Conservation (phyloP, 2,888 invertebrate genomes). For the Sesamia inferens region DNA sequence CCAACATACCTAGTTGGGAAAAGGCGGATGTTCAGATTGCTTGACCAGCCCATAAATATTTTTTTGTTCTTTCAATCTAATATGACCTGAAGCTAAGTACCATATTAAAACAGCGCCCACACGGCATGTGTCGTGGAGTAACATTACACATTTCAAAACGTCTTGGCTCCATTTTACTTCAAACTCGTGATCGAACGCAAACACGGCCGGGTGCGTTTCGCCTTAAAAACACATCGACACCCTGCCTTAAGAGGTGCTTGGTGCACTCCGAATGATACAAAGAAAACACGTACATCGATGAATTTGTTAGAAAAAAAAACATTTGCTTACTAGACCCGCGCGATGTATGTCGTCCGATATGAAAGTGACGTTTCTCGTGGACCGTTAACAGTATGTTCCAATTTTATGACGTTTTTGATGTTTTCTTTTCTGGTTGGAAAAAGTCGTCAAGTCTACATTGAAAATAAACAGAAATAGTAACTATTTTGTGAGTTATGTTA, state of each 20-base stretch:
- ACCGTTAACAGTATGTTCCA: conserved; percentile 2
- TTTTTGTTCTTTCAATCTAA: too few relatives aligned
- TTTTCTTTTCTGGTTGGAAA: background rate
- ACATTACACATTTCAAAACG: conserved; percentile 53
- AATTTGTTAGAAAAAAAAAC: conserved; percentile 65
- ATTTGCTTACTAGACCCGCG: conserved; percentile 59
- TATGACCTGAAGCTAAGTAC: background rate
- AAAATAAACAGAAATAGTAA: background rate
- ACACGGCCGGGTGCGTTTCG: conserved; percentile 73
- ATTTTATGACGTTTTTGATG: conserved; percentile 12
- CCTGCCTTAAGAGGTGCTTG: conserved; percentile 64
- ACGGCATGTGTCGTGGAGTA: conserved; percentile 10
- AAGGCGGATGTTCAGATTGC: too few relatives aligned
- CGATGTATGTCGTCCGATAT: conserved; percentile 18
- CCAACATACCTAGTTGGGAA: too few relatives aligned
- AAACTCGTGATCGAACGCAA: conserved; percentile 78
- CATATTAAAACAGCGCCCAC: background rate
- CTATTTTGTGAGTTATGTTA: too few relatives aligned
- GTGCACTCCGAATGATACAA: conserved; percentile 73
- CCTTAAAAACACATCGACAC: conserved; percentile 76
- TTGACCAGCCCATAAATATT: too few relatives aligned
- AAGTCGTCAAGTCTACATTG: background rate
- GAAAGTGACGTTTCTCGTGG: conserved; percentile 5
- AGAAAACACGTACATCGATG: conserved; percentile 73
- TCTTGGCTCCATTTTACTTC: conserved; percentile 51